Percentiles rank a stretch among this genome's conserved stretches.
Conservation (phyloP, 2,888 invertebrate genomes). For the Entomobrya proxima region DNA sequence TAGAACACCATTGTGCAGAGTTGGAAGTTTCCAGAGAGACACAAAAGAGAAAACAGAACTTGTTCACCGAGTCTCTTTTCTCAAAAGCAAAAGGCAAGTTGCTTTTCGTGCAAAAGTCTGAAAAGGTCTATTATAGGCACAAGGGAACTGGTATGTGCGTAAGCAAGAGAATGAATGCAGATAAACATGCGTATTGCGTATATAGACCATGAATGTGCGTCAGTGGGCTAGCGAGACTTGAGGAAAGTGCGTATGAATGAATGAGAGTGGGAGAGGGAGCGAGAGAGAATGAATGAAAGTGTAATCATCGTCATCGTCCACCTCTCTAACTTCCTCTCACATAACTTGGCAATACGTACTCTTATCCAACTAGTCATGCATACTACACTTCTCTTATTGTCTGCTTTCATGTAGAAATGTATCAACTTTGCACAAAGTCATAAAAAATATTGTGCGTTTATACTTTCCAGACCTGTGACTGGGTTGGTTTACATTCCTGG, state of each 20-base stretch:
- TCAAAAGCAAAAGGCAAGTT: not conserved
- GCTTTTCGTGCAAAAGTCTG: not conserved
- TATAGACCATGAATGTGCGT: slow-evolving; percentile 66
- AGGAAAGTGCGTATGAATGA: slow-evolving; percentile 65
- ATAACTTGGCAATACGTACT: too few species aligned
- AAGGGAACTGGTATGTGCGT: slow-evolving; percentile 50
- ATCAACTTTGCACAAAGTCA: slow-evolving; percentile 17
- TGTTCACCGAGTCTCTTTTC: not conserved
- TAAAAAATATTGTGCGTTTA: slow-evolving; percentile 30
- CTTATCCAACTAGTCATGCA: not conserved
- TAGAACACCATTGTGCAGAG: too few species aligned
- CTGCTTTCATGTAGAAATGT: not conserved
- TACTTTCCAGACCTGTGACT: not conserved
- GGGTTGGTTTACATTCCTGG: not conserved
- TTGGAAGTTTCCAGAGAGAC: not conserved
- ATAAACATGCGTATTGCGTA: slow-evolving; percentile 56
- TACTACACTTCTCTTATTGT: not conserved
- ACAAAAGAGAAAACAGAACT: not conserved
- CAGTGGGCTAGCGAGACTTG: slow-evolving; percentile 42
- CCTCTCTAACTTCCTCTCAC: slow-evolving; percentile 19
- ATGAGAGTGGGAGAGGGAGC: slow-evolving; percentile 43
- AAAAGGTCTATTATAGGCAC: slow-evolving; percentile 40
- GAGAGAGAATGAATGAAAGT: slow-evolving; percentile 63
- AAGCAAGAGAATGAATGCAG: slow-evolving; percentile 63
- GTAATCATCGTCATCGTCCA: slow-evolving; percentile 57